Base-by-base conservation (phyloP, 2,888 invertebrate species). In the Drosophila suboccidentalis region DNA sequence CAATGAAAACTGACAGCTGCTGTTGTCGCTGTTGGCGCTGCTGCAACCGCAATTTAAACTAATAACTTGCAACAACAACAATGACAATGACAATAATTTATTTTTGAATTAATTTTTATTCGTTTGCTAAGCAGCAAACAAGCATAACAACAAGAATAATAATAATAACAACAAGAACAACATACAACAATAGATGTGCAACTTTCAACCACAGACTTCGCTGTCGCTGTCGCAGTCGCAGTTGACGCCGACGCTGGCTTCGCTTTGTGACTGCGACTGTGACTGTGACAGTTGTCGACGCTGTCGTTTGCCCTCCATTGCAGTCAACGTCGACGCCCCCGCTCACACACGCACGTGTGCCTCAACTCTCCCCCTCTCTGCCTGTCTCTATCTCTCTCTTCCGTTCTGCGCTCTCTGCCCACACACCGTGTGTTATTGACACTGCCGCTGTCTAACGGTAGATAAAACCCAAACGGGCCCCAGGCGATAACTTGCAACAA, bases 41-140 rank as follows among this genome's bases (percentile, higher is more conserved):
- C 65, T 77, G 88, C 88, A 89, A 86, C 78, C 89, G 86, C 90
- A 86, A 86, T 86, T 86, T 87, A 88, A 88, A 86, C 85, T 89
- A 89, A 85, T 85, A 83, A 74, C 79, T 81, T 75, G 66, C 87
- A 84, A 46, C 81, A 80, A 68, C 64, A 75, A 57, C 71, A 55
- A 75, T 78, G 86, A 70, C 88, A 88, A 88, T 87, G 84, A 86
- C 84, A 82, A 88, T 82, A 82, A 88, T 85, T 88, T 89, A 87
- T 84, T 85, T 84, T 72, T 89, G 83, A 85, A 88, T 87, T 86
- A 82, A 89, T 80, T 88, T 88, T 89, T 80, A 85, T 85, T 85
- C 83, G 75, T 80, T 80, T 68, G 79, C 89, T 78, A 78, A 84
- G 79, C 76, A 71, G 63, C 55, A 44, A 50, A 50, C 32, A 41